Conservation (phyloP, 2,797 vertebrate species). For the Amniataba percoides region DNA sequence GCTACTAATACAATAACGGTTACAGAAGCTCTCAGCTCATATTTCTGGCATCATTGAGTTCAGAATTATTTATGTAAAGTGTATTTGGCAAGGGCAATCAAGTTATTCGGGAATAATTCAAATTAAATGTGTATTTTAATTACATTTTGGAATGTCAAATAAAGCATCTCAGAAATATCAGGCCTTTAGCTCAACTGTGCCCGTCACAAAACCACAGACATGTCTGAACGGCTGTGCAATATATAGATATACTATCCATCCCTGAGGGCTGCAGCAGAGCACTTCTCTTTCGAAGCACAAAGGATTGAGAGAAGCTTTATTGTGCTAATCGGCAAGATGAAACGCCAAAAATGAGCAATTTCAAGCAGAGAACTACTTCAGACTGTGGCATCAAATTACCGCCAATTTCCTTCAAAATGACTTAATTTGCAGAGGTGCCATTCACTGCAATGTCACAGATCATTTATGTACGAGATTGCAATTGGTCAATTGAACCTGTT, state of each 20-base stretch:
- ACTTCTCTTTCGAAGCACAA: slow-evolving; percentile 30
- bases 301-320: slow-evolving; percentile 40
- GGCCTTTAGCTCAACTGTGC: neutral
- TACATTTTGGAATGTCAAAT: neutral
- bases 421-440: slow-evolving; percentile 60
- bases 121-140: slow-evolving; percentile 31
- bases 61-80: slow-evolving; percentile 14
- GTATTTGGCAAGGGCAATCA: neutral
- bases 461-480: slow-evolving; percentile 65
- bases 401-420: slow-evolving; percentile 65
- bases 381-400: slow-evolving; percentile 64
- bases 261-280: slow-evolving; percentile 32
- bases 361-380: slow-evolving; percentile 49
- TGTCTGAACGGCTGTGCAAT: slow-evolving; percentile 3
- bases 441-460: slow-evolving; percentile 61
- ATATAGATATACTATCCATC: slow-evolving; percentile 29
- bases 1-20: slow-evolving; percentile 32
- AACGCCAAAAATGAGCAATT: slow-evolving; percentile 49
- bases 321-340: slow-evolving; percentile 56
- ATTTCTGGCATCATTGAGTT: slow-evolving; percentile 19
- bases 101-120: slow-evolving; percentile 9
- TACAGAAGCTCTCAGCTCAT: slow-evolving; percentile 9
- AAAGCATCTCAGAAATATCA: slow-evolving; percentile 1
- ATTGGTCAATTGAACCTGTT: slow-evolving; percentile 66
- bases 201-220: slow-evolving; percentile 9